Conservation (phyloP, 2,888 invertebrate species). For the Ochropleura plecta region DNA sequence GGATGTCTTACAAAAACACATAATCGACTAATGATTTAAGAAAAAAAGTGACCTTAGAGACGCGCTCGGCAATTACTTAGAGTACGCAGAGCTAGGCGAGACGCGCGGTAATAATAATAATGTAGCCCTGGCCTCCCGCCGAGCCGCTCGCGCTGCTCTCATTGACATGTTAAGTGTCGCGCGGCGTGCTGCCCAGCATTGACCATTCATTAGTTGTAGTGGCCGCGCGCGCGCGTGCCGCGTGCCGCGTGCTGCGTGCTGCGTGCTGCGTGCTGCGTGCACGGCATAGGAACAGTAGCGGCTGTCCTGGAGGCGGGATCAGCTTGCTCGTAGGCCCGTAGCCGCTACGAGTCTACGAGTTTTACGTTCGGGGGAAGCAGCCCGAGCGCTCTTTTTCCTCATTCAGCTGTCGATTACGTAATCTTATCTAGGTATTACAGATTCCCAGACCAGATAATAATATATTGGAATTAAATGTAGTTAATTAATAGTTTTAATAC, state of each 20-base stretch:
- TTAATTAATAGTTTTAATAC: no score
- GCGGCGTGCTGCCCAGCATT: slow-evolving; percentile 19
- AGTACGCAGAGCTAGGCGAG: slow-evolving; percentile 8
- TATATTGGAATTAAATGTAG: background rate
- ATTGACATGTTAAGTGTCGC: slow-evolving; percentile 32
- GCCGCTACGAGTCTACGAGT: slow-evolving; percentile 26
- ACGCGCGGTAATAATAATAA: slow-evolving; percentile 30
- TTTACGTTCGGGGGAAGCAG: background rate
- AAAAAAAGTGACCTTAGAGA: slow-evolving; percentile 60
- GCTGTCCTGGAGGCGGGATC: no score
- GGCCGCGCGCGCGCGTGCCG: no score
- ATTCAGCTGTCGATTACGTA: background rate
- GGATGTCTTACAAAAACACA: slow-evolving; percentile 49
- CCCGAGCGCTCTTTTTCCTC: background rate
- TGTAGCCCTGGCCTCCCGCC: slow-evolving; percentile 37
- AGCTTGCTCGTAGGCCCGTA: background rate
- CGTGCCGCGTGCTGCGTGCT: background rate
- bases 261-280: background rate
- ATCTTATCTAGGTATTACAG: background rate
- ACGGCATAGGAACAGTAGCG: background rate
- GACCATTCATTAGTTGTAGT: slow-evolving; percentile 17
- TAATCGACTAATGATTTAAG: slow-evolving; percentile 56
- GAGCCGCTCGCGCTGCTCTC: slow-evolving; percentile 26
- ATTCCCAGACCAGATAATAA: background rate
- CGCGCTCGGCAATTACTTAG: slow-evolving; percentile 38